These are phyloP conservation scores for Glomeris marginata DNA, from an alignment of 2,888 invertebrate genomes.

Conservation along the genomic window DNA sequence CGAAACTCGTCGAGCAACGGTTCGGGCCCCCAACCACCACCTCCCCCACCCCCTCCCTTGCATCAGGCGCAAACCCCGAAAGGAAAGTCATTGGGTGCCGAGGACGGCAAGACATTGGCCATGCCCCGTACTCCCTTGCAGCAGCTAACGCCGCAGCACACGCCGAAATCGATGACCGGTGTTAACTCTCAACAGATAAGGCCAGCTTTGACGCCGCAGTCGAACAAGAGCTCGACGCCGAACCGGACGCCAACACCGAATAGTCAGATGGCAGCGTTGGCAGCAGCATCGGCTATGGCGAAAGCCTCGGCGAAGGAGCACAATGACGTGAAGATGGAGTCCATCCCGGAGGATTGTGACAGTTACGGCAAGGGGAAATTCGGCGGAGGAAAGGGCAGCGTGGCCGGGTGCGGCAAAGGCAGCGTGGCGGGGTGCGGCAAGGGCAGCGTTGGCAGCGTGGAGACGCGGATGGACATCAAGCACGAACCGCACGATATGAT, in stretches of 20 bases:
- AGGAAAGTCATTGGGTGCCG: background rate
- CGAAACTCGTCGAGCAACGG: background rate
- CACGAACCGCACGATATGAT: slow-evolving; percentile 33
- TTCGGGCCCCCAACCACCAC: slow-evolving; percentile 14
- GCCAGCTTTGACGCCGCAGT: slow-evolving; percentile 14
- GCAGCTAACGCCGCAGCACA: slow-evolving; percentile 13
- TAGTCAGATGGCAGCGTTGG: slow-evolving; percentile 7
- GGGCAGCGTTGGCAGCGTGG: background rate
- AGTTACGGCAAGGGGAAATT: too few species aligned
- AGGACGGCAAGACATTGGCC: slow-evolving; percentile 4
- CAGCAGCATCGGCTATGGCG: too few species aligned
- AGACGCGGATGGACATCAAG: slow-evolving; percentile 32
- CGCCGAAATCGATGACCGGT: slow-evolving; percentile 17
- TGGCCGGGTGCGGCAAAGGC: too few species aligned
- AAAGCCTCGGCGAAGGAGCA: too few species aligned
- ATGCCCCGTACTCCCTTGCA: slow-evolving; percentile 7
- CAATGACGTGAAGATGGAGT: too few species aligned
- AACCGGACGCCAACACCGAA: slow-evolving; percentile 17
- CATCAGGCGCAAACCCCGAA: too few species aligned
- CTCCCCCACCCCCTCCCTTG: background rate
- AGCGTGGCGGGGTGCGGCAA: too few species aligned
- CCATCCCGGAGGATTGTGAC: too few species aligned
- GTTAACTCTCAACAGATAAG: slow-evolving; percentile 5
- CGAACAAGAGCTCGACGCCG: slow-evolving; percentile 13
- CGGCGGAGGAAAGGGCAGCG: too few species aligned